Evolutionary conservation across 2,888 invertebrate genomes (phyloP), one percentile per base, ranked within the genome.

Genomic region (Callimorpha dominula): DNA sequence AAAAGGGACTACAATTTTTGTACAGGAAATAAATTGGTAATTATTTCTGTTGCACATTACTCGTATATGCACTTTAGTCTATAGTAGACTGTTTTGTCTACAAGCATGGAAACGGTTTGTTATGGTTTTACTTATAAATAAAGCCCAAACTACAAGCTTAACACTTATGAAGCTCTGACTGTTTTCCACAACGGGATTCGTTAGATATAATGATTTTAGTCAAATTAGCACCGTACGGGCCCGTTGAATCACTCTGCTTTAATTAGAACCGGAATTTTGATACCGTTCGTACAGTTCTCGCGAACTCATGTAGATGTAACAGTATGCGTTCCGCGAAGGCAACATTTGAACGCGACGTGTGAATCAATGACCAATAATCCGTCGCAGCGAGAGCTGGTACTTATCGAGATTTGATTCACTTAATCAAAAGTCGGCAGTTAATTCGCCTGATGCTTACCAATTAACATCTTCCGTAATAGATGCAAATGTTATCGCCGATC

Each of bases 231-330:
- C 85, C 80, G 81, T 87, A 78, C 83, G 85, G 83, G 85, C 85
- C 85, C 84, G 86, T 86, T 93, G 93, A 94, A 89, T 94, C 93
- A 93, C 86, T 88, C 82, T 77, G 86, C 86, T 92, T 91, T 93
- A 94, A 94, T 93, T 93, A 92, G 91, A 91, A 92, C 90, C 91
- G 92, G 91, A 90, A 91, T 93, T 87, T 85, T 87, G 85, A 88
- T 92, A 92, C 90, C 90, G 93, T 93, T 92, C 85, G 84, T 89
- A 87, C 86, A 86, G 84, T 90, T 89, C 87, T 88, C 83, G 78
- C 83, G 86, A 88, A 85, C 84, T 88, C 86, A 85, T 87, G 87
- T 86, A 87, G 79, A 85, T 79, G 77, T 86, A 89, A 88, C 88
- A 82, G 87, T 90, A 91, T 88, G 88, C 88, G 88, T 94, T 94